phyloP scores from a whole-genome alignment of 1,140 invertebrate genomes.

The Drosophila cardini region DNA sequence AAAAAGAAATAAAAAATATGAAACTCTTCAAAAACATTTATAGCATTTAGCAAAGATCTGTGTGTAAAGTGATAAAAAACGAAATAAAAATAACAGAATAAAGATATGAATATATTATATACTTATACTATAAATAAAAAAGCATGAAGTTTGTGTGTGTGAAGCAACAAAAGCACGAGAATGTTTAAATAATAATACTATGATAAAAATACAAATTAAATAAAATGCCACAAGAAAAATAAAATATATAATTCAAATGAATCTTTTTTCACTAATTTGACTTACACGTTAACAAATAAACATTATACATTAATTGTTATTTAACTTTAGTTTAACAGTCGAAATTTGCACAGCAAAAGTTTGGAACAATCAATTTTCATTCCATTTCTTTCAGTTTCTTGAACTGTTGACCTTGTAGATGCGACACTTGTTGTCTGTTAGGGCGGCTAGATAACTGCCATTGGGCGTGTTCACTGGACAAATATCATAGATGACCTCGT shows the following conservation, averaged over 20 bases:
- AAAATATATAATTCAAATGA: constrained; percentile 8
- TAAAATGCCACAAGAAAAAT: constrained; percentile 26
- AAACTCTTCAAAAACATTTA: constrained; percentile 33
- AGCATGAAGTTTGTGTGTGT: constrained; percentile 22
- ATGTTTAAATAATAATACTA: constrained; percentile 39
- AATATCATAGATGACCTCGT: constrained; percentile 88
- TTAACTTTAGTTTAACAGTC: neutral
- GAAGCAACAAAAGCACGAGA: constrained; percentile 14
- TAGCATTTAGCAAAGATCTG: constrained; percentile 40
- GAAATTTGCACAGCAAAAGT: constrained; percentile 10
- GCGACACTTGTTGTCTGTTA: constrained; percentile 88
- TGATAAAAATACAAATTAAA: neutral
- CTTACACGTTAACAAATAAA: neutral
- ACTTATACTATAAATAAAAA: constrained; percentile 5
- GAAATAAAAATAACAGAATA: constrained; percentile 15
- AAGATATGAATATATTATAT: constrained; percentile 25
- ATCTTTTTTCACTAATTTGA: neutral
- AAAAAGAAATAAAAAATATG: constrained; percentile 1
- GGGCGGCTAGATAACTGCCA: constrained; percentile 86
- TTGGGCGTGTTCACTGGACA: constrained; percentile 85
- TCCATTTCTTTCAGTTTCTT: neutral
- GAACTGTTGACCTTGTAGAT: constrained; percentile 86
- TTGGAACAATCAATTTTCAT: neutral
- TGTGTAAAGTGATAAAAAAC: constrained; percentile 52
- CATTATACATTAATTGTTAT: neutral